A percentile compares a stretch with the other conserved stretches of the same genome.
Conservation (phyloP, 1,140 invertebrate species). For the Zaprionus gabonicus region DNA sequence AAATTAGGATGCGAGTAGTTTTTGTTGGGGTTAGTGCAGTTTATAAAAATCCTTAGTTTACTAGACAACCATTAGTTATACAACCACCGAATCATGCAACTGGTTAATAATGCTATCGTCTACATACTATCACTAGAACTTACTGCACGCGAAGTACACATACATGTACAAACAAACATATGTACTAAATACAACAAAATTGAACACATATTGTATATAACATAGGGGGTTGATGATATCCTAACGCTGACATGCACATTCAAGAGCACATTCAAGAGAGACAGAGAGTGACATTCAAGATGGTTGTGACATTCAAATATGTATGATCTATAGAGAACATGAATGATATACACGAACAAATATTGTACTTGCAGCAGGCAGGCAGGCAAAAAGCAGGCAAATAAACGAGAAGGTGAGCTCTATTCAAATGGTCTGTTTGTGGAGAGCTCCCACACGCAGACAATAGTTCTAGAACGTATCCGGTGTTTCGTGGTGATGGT, state of each 20-base stretch:
- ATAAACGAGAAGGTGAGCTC: slow-evolving; percentile 42
- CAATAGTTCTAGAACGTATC: slow-evolving; percentile 37
- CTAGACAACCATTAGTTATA: slow-evolving; percentile 46
- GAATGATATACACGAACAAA: slow-evolving; percentile 48
- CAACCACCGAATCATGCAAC: slow-evolving; percentile 47
- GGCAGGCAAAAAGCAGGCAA: slow-evolving; percentile 75
- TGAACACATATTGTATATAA: slow-evolving; percentile 55
- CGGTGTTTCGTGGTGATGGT: slow-evolving; percentile 51
- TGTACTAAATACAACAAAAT: slow-evolving; percentile 72
- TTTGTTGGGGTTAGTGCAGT: slow-evolving; percentile 58
- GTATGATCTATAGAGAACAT: slow-evolving; percentile 39
- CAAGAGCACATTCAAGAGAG: slow-evolving; percentile 46
- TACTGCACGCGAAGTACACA: slow-evolving; percentile 47
- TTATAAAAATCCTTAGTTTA: slow-evolving; percentile 20
- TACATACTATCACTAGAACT: slow-evolving; percentile 37
- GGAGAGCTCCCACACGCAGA: slow-evolving; percentile 37
- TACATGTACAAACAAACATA: slow-evolving; percentile 57
- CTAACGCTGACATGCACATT: slow-evolving; percentile 60
- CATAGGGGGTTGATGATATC: slow-evolving; percentile 44
- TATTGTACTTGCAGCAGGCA: slow-evolving; percentile 59
- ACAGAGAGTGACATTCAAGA: slow-evolving; percentile 47
- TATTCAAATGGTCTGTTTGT: slow-evolving; percentile 20
- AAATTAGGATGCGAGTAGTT: slow-evolving; percentile 39
- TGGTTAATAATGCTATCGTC: slow-evolving; percentile 10
- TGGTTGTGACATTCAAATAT: slow-evolving; percentile 20